Percentiles rank a stretch among this genome's conserved stretches.
Evolutionary conservation across 2,797 vertebrate genomes (phyloP).

Genomic region (Loriculus beryllinus): DNA sequence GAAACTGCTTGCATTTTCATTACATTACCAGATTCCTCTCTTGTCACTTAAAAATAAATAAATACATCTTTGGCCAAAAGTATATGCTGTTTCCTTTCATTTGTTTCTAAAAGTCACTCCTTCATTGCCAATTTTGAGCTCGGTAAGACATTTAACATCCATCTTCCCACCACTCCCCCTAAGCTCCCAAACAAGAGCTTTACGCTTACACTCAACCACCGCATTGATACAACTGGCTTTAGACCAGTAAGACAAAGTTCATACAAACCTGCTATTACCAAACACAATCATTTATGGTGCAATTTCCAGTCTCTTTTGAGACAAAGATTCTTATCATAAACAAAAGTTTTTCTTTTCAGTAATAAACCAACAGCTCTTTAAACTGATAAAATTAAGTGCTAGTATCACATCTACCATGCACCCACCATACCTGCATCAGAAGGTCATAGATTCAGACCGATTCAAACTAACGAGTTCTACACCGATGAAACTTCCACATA

Average conservation of each 20-base stretch:
- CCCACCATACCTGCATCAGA: not conserved
- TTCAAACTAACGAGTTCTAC: not conserved
- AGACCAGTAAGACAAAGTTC: not conserved
- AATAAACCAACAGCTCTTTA: not conserved
- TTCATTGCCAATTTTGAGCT: not conserved
- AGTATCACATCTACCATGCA: not conserved
- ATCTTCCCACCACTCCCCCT: not conserved
- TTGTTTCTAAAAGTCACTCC: not conserved
- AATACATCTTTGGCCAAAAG: not conserved
- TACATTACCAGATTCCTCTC: not conserved
- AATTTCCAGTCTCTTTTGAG: not conserved
- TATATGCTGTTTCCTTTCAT: not conserved
- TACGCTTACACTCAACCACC: not conserved
- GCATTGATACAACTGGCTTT: not conserved
- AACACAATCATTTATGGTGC: not conserved
- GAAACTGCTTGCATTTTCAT: not conserved
- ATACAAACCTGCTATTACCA: not conserved
- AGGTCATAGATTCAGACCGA: not conserved
- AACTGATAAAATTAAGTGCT: not conserved
- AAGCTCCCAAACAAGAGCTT: not conserved
- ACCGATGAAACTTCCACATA: not conserved
- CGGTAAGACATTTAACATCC: not conserved
- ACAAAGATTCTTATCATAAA: not conserved
- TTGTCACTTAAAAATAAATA: not conserved
- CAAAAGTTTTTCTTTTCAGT: not conserved